These are phyloP conservation scores for Scaptomyza polygonia DNA, from an alignment of 2,888 invertebrate species.

Conservation along the genomic window DNA sequence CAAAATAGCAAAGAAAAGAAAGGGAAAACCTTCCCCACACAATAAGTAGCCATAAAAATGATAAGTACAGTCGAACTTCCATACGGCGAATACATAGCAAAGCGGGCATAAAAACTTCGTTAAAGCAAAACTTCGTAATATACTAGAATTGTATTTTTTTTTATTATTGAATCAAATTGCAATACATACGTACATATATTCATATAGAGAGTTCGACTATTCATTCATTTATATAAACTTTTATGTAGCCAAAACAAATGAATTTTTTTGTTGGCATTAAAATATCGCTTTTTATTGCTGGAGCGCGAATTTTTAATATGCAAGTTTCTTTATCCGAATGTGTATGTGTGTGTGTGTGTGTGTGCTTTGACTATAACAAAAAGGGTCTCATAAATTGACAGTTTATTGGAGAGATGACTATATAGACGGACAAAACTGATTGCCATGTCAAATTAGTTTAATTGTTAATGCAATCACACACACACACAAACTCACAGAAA, in stretches of 20 bases:
- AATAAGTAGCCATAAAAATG: constrained; percentile 16
- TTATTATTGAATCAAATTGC: no score
- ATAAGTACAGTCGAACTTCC: no score
- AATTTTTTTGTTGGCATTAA: background rate
- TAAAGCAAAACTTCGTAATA: no score
- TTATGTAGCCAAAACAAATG: background rate
- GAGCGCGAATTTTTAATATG: constrained; percentile 71
- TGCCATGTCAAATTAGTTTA: constrained; percentile 75
- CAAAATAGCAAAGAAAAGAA: constrained; percentile 22
- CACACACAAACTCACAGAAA: constrained; percentile 17
- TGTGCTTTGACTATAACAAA: constrained; percentile 43
- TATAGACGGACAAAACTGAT: constrained; percentile 58
- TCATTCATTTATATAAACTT: background rate
- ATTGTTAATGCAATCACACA: constrained; percentile 68
- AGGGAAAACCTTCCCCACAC: constrained; percentile 25
- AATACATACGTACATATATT: no score
- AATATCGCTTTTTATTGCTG: constrained; percentile 59
- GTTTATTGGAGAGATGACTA: constrained; percentile 44
- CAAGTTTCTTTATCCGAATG: constrained; percentile 44
- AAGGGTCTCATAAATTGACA: constrained; percentile 51
- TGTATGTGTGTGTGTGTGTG: constrained; percentile 27
- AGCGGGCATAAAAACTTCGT: no score
- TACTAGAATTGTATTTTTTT: no score
- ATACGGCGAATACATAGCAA: no score
- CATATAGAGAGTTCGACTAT: no score